Percentiles rank a stretch among this genome's conserved stretches.
phyloP scores from a whole-genome alignment of 2,888 invertebrate genomes.

The Conomelus anceps region DNA sequence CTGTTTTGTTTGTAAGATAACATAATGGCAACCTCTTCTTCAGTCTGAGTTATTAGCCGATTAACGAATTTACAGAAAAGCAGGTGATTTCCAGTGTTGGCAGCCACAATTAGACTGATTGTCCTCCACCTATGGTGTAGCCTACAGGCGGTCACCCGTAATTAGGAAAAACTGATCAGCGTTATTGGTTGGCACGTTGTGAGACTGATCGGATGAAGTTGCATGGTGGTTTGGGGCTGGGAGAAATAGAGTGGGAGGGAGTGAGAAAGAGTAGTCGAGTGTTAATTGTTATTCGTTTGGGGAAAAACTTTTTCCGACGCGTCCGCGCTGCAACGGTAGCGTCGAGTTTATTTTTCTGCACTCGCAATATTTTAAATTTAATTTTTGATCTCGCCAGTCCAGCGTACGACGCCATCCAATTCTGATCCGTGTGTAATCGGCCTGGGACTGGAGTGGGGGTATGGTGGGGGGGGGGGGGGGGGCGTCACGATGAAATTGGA shows the following conservation, averaged over 20 bases:
- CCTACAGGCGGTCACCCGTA: background rate
- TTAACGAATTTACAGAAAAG: background rate
- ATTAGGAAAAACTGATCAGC: background rate
- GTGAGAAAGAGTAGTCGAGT: background rate
- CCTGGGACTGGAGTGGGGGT: background rate
- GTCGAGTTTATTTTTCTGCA: background rate
- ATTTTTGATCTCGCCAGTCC: background rate
- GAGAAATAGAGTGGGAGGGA: background rate
- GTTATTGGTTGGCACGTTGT: background rate
- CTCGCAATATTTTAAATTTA: background rate
- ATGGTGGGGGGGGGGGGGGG: background rate
- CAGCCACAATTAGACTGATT: background rate
- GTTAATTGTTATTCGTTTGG: background rate
- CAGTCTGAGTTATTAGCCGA: background rate
- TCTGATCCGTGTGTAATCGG: background rate
- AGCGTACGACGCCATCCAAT: background rate
- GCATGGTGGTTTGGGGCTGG: background rate
- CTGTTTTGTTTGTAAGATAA: no score
- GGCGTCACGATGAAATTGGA: background rate
- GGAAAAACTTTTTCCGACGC: background rate
- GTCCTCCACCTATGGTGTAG: background rate
- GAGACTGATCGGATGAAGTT: background rate
- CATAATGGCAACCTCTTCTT: background rate
- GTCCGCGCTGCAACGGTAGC: background rate
- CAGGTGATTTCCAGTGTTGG: no score